Evolutionary conservation across 2,113 vertebrate species (phyloP).

Genomic region (Promerops cafer): DNA sequence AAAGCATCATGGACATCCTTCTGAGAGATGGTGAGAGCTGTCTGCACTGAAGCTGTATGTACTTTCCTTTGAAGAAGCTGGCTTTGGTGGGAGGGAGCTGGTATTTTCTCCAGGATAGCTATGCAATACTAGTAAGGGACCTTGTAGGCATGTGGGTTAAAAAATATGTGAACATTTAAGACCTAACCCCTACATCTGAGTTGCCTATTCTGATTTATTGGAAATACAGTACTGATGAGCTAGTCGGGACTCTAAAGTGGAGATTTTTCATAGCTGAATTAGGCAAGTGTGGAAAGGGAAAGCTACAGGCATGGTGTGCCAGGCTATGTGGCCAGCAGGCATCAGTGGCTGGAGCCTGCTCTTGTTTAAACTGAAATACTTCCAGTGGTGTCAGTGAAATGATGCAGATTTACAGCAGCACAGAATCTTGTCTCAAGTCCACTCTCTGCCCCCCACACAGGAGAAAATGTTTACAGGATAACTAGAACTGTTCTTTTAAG

Average conservation of each 20-base stretch:
- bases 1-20: background rate
- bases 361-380: background rate
- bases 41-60: rapidly evolving
- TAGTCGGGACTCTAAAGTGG: background rate
- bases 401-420: background rate
- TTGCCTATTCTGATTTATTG: background rate
- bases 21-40: background rate
- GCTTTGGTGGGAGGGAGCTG: background rate
- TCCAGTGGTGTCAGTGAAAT: background rate
- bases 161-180: background rate
- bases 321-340: background rate
- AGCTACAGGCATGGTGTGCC: background rate
- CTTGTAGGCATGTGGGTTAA: background rate
- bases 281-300: background rate
- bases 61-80: background rate
- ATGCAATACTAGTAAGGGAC: background rate
- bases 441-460: background rate
- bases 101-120: background rate
- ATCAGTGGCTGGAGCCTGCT: background rate
- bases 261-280: background rate
- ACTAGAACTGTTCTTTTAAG: background rate
- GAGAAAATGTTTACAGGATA: background rate
- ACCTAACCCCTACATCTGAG: background rate
- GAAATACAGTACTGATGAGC: background rate
- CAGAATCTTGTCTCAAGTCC: background rate